These are phyloP conservation scores for Lasioglossum vierecki DNA, from an alignment of 2,888 invertebrate genomes.

Conservation along the genomic window DNA sequence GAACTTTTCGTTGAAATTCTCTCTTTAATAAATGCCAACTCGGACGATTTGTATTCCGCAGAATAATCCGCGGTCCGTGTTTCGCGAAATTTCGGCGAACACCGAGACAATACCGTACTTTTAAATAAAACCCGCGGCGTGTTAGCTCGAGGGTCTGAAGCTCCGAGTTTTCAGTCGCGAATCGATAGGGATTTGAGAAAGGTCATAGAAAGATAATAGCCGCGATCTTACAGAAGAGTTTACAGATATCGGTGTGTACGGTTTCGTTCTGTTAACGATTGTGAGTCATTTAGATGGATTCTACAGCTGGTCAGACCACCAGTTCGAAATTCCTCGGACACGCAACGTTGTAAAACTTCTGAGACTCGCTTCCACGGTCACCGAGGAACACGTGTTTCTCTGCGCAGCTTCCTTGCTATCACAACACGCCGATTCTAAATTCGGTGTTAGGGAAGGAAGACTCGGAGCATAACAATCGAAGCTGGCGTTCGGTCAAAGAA, in stretches of 20 bases:
- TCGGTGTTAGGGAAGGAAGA: neutral
- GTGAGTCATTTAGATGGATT: conserved; percentile 11
- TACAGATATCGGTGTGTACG: neutral
- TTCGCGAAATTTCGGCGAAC: neutral
- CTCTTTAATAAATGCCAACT: no score
- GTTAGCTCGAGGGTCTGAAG: neutral
- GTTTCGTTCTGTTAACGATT: neutral
- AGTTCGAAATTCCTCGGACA: neutral
- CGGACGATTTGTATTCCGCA: no score
- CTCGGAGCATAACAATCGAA: neutral
- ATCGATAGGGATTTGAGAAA: neutral
- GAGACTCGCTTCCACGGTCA: neutral
- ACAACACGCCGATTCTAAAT: neutral
- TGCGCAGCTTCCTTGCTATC: neutral
- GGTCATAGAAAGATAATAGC: neutral
- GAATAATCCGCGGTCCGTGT: no score
- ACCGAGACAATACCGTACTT: neutral
- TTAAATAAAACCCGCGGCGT: neutral
- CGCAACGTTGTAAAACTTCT: neutral
- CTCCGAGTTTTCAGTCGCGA: neutral
- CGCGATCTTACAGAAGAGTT: neutral
- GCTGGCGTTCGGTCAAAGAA: neutral
- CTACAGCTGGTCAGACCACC: neutral
- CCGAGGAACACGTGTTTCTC: neutral
- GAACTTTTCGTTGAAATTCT: no score